Conservation (phyloP, 2,888 invertebrate genomes). For the Chloroclystis v-ata region DNA sequence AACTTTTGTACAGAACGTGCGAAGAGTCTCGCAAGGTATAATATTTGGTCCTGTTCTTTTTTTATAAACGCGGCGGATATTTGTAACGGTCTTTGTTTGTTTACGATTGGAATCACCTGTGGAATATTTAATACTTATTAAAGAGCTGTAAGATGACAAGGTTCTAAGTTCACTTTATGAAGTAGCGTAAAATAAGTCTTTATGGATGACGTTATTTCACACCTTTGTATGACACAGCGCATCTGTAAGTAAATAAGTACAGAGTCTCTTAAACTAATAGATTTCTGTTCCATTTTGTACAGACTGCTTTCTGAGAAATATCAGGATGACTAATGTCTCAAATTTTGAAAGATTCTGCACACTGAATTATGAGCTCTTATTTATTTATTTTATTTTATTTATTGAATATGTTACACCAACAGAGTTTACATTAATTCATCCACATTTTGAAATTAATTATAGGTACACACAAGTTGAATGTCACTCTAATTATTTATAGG, state of each 20-base stretch:
- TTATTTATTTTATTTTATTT: no score
- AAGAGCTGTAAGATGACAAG: not conserved
- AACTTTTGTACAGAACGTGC: slow-evolving; percentile 72
- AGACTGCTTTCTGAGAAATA: not conserved
- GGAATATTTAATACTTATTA: slow-evolving; percentile 8
- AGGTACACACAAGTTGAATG: no score
- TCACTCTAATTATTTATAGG: no score
- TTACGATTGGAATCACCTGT: slow-evolving; percentile 25
- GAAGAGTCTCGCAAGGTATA: slow-evolving; percentile 68
- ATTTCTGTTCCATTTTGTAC: not conserved
- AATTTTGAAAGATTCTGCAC: not conserved
- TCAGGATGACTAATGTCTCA: not conserved
- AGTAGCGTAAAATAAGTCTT: no score
- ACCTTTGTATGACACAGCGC: not conserved
- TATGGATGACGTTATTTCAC: not conserved
- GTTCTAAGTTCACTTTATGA: no score
- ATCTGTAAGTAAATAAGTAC: not conserved
- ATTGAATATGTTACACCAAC: no score
- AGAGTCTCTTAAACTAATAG: not conserved
- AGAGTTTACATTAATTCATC: no score
- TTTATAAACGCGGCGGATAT: slow-evolving; percentile 36
- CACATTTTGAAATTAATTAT: no score
- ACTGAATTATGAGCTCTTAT: no score
- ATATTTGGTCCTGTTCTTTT: slow-evolving; percentile 48
- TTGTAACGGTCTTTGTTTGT: slow-evolving; percentile 24